Percentiles rank a stretch among this genome's conserved stretches.
phyloP scores from a whole-genome alignment of 2,113 vertebrate species.

The Erythrocercus mccallii region DNA sequence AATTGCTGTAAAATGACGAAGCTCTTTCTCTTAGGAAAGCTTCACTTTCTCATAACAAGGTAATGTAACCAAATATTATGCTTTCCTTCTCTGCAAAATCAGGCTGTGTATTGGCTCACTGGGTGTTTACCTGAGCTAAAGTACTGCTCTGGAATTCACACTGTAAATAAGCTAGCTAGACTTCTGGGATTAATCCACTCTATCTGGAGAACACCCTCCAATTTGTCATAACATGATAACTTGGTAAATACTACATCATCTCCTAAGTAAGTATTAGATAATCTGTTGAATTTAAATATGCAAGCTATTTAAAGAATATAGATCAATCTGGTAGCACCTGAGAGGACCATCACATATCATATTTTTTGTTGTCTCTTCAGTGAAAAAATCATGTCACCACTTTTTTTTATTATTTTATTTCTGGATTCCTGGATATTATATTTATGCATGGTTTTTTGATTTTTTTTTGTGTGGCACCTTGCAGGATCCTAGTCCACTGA shows the following conservation, averaged over 20 bases:
- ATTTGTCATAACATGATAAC: not conserved
- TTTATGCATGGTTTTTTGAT: rapidly evolving
- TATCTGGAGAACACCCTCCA: not conserved
- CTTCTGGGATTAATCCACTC: not conserved
- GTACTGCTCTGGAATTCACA: not conserved
- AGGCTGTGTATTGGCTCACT: not conserved
- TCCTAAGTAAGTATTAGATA: not conserved
- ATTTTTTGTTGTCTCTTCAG: not conserved
- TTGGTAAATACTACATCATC: not conserved
- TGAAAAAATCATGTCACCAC: not conserved
- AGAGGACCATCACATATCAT: not conserved
- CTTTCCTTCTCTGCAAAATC: not conserved
- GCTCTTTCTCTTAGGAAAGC: not conserved
- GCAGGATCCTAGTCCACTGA: not conserved
- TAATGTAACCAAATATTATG: not conserved
- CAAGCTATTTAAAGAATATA: not conserved
- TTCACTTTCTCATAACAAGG: not conserved
- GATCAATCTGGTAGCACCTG: not conserved
- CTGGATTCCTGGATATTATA: not conserved
- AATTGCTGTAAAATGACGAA: not conserved
- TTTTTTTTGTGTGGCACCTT: not conserved
- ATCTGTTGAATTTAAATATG: not conserved
- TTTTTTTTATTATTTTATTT: not conserved
- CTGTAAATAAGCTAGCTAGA: not conserved
- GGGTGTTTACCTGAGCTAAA: not conserved